A percentile compares a stretch with the other conserved stretches of the same genome.
Evolutionary conservation across 2,888 invertebrate species (phyloP).

Genomic region (Agonopterix subpropinquella): DNA sequence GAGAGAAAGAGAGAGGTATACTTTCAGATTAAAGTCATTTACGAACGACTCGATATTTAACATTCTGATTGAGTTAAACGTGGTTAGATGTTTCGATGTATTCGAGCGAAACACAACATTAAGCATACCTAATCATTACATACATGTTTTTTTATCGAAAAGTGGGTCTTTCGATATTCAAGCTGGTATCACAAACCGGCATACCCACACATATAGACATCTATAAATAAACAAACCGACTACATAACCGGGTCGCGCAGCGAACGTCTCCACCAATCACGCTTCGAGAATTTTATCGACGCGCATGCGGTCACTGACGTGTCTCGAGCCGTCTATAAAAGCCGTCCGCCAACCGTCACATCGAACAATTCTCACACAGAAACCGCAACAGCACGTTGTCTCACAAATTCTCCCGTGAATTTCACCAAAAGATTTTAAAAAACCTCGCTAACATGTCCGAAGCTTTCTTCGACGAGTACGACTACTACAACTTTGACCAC

Average conservation of each 20-base stretch:
- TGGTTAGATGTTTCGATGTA: no score
- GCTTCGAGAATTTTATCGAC: constrained; percentile 57
- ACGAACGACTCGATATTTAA: no score
- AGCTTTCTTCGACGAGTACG: constrained; percentile 91
- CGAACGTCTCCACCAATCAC: constrained; percentile 53
- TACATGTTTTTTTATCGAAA: no score
- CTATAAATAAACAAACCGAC: constrained; percentile 57
- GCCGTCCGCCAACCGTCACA: constrained; percentile 22
- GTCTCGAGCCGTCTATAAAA: constrained; percentile 51
- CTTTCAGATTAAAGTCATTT: no score
- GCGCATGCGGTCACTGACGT: constrained; percentile 73
- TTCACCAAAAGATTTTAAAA: constrained; percentile 16
- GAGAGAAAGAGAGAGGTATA: no score
- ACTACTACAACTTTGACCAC: constrained; percentile 95
- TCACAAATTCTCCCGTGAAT: constrained; percentile 31
- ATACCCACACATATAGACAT: constrained; percentile 40
- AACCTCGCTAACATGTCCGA: constrained; percentile 83
- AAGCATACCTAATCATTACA: no score
- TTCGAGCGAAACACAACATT: no score
- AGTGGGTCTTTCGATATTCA: background rate
- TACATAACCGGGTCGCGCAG: constrained; percentile 50
- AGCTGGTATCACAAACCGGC: constrained; percentile 36
- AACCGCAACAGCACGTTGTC: constrained; percentile 36
- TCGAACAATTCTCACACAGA: constrained; percentile 42
- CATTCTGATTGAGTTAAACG: no score